Base-by-base conservation (phyloP, 1,140 invertebrate genomes). In the Diachasmimorpha longicaudata region DNA sequence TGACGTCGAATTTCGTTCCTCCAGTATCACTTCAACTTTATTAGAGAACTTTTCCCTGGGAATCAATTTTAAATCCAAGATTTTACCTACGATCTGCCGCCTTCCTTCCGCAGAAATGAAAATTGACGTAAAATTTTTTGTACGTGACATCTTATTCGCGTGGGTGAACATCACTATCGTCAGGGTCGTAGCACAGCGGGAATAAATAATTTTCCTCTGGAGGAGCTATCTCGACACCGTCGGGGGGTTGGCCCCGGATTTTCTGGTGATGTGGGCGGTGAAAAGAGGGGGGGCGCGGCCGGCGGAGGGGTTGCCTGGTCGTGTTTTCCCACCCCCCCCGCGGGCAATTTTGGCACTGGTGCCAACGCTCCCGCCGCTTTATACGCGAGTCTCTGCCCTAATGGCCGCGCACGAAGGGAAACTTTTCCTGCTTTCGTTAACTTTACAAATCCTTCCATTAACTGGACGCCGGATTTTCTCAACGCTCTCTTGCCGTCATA, bases 331-430 rank as follows among this genome's bases (percentile, higher is more conserved):
- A 13, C 67, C 75, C 52, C 36, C 37, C 23, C 52, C 42, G 37
- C 21, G 52, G 44, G 36, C 58, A 70, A 79, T 79, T 80, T 83
- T 84, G 82, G 81, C 80, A 77, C 36, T 55, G 37, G 48, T 83
- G 83, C 83, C 82, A 83, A 83, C 78, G 36, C 69, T 77, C 73
- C 46, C 68, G 71, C 70, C 66, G 72, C 68, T 58, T 67, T 42
- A 70, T 74, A 66, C 52, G n/a, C 48, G 72, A 72, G 63, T 72
- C 79, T 75, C 75, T 77, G 55, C 48, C 69, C 69, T 78, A 77
- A 79, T 78, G 52, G 67, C 69, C 21, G 68, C 68, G 46, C 68
- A 36, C 72, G 46, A 55, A 80, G 16, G 72, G 67, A 46, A 80
- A 79, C 77, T 80, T 83, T 77, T 66, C 21, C 68, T 72, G 74